phyloP scores from a whole-genome alignment of 2,797 vertebrate species.

The Lutjanus campechanus region DNA sequence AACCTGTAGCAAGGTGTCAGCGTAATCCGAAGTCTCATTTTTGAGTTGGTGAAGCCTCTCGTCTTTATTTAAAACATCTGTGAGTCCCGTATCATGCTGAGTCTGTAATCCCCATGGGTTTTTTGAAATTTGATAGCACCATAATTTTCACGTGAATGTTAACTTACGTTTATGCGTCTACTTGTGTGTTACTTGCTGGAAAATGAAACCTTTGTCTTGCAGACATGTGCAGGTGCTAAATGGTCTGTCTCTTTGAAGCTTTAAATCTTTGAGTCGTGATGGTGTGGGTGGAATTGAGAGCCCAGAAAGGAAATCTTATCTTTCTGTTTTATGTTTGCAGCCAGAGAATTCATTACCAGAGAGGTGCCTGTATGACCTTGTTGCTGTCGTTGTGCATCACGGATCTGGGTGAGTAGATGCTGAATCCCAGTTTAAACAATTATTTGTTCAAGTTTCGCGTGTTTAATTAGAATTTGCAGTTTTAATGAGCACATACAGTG shows the following conservation, averaged over 20 bases:
- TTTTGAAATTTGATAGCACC: not conserved
- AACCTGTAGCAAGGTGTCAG: not conserved
- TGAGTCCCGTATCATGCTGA: not conserved
- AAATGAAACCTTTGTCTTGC: not conserved
- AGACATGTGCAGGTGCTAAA: not conserved
- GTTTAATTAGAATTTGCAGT: not conserved
- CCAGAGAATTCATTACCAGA: constrained; percentile 93
- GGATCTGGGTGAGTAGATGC: constrained; percentile 94
- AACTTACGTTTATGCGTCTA: no score
- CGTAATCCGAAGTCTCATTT: not conserved
- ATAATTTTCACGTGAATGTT: constrained; percentile 3
- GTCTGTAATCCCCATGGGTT: not conserved
- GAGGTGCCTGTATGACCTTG: constrained; percentile 94
- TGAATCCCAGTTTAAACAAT: not conserved
- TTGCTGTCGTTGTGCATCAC: constrained; percentile 97
- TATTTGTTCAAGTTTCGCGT: not conserved
- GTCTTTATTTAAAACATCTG: not conserved
- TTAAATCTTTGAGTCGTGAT: not conserved
- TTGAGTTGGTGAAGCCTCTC: not conserved
- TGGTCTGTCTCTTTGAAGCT: not conserved
- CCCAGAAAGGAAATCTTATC: constrained; percentile 1
- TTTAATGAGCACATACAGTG: not conserved
- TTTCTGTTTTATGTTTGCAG: constrained; percentile 75
- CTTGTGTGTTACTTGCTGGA: not conserved
- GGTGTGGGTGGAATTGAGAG: not conserved